Percentiles rank a stretch among this genome's conserved stretches.
Evolutionary conservation across 2,888 invertebrate genomes (phyloP).

Genomic region (Sinohyriopsis cumingii): DNA sequence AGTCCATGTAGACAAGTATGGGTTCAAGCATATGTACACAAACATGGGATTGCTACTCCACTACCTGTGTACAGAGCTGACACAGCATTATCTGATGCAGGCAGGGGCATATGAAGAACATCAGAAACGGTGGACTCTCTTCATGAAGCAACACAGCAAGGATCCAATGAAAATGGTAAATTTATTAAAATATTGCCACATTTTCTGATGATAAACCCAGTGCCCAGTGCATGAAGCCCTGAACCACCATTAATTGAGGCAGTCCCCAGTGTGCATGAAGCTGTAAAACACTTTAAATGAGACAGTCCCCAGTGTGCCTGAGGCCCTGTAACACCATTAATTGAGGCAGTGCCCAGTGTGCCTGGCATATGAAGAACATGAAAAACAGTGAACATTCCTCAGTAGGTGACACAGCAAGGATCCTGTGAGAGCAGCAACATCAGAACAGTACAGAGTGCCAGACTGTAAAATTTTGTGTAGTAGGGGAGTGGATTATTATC

Average conservation of each 20-base stretch:
- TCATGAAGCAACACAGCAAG: slow-evolving; percentile 62
- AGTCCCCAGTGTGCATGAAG: too few species aligned
- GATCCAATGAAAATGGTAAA: slow-evolving; percentile 32
- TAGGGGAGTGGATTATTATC: too few species aligned
- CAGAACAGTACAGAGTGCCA: too few species aligned
- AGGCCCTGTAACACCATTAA: too few species aligned
- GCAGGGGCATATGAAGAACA: slow-evolving; percentile 67
- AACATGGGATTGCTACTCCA: slow-evolving; percentile 73
- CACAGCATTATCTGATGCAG: slow-evolving; percentile 71
- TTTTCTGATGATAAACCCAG: too few species aligned
- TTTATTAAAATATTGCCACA: background rate
- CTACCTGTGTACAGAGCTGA: slow-evolving; percentile 74
- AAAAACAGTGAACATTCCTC: slow-evolving; percentile 70
- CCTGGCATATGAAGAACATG: slow-evolving; percentile 71
- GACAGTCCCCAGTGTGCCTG: too few species aligned
- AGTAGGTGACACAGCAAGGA: slow-evolving; percentile 58
- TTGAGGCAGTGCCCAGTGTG: slow-evolving; percentile 32
- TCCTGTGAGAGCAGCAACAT: slow-evolving; percentile 28
- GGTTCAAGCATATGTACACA: slow-evolving; percentile 73
- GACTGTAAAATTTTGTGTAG: too few species aligned
- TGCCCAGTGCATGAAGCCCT: too few species aligned
- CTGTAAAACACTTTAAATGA: too few species aligned
- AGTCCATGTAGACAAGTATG: slow-evolving; percentile 74
- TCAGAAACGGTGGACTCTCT: slow-evolving; percentile 70
- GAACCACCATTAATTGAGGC: too few species aligned